Evolutionary conservation across 2,113 vertebrate genomes (phyloP).

Genomic region (Hemibagrus wyckioides): DNA sequence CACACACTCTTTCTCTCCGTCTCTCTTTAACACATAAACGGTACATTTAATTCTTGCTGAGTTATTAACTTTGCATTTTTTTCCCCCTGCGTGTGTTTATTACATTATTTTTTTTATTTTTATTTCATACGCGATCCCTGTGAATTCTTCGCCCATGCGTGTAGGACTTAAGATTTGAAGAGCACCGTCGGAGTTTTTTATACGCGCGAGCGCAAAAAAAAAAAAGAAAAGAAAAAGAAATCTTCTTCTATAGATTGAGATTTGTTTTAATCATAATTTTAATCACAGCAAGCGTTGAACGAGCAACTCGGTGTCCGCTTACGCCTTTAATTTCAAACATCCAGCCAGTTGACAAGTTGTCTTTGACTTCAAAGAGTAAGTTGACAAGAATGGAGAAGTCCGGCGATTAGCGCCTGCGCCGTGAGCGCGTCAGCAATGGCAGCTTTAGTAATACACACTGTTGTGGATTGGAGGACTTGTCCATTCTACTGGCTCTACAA

Average conservation of each 20-base stretch:
- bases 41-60: conserved; percentile 58
- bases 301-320: conserved; percentile 67
- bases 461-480: conserved; percentile 54
- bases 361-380: conserved; percentile 80
- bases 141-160: neutral
- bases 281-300: conserved; percentile 51
- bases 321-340: conserved; percentile 81
- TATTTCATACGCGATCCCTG: neutral
- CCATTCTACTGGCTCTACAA: conserved; percentile 50
- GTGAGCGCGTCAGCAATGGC: conserved; percentile 75
- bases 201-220: neutral
- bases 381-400: conserved; percentile 67
- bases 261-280: conserved; percentile 34
- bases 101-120: neutral
- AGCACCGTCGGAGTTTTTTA: neutral
- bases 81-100: conserved; percentile 36
- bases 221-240: conserved; percentile 5
- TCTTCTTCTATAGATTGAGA: neutral
- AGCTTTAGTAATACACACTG: conserved; percentile 63
- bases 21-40: conserved; percentile 42
- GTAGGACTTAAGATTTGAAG: neutral
- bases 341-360: conserved; percentile 77
- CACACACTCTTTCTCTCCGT: neutral
- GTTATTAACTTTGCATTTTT: conserved; percentile 58
- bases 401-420: conserved; percentile 73